Evolutionary conservation across 2,797 vertebrate species (phyloP).

Genomic region (Acanthurus leucopareius): DNA sequence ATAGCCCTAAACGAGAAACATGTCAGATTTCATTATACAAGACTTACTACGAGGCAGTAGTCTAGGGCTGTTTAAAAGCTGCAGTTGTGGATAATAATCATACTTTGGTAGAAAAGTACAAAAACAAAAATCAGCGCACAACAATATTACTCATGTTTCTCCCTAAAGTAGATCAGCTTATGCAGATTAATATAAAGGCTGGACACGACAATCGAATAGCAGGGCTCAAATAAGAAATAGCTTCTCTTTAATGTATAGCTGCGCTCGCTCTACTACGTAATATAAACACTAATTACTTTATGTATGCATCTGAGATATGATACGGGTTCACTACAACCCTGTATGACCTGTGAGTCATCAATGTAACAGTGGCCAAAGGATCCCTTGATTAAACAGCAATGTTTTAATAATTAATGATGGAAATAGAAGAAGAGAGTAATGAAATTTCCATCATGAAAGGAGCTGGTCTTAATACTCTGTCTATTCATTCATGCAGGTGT

Average conservation of each 20-base stretch:
- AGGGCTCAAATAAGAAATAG: slow-evolving; percentile 29
- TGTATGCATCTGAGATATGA: slow-evolving; percentile 17
- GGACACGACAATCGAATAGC: slow-evolving; percentile 28
- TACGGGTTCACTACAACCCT: slow-evolving; percentile 23
- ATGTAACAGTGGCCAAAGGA: slow-evolving; percentile 44
- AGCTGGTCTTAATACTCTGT: slow-evolving; percentile 77
- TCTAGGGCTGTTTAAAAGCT: slow-evolving; percentile 66
- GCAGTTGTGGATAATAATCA: slow-evolving; percentile 32
- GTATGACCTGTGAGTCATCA: slow-evolving; percentile 46
- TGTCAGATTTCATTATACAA: slow-evolving; percentile 81
- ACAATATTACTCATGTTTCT: slow-evolving; percentile 59
- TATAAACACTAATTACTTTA: too few species aligned
- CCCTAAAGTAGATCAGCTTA: slow-evolving; percentile 61
- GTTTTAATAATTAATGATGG: slow-evolving; percentile 95
- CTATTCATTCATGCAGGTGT: slow-evolving; percentile 74
- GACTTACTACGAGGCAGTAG: slow-evolving; percentile 59
- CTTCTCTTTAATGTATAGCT: slow-evolving; percentile 15
- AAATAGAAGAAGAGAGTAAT: slow-evolving; percentile 90
- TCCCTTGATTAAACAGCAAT: slow-evolving; percentile 79
- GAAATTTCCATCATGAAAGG: slow-evolving; percentile 94
- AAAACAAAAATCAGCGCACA: slow-evolving; percentile 55
- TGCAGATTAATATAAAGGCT: slow-evolving; percentile 58
- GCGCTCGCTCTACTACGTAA: not conserved
- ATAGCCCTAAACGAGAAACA: slow-evolving; percentile 77
- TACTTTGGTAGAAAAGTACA: slow-evolving; percentile 41